Percentiles rank a stretch among this genome's conserved stretches.
Evolutionary conservation across 2,113 vertebrate genomes (phyloP).

Genomic region (Sinocyclocheilus rhinocerous): DNA sequence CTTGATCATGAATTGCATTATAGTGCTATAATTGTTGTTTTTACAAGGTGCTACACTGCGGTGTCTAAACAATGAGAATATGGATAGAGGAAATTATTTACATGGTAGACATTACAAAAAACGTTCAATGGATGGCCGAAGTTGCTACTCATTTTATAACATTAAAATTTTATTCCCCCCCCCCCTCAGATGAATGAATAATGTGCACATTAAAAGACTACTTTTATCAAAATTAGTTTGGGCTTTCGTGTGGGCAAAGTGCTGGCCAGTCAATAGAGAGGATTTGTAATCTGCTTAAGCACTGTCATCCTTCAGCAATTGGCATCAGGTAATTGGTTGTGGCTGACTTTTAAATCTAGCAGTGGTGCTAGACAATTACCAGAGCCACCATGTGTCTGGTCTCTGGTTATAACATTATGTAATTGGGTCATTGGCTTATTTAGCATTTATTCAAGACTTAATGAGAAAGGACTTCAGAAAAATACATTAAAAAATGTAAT

Average conservation of each 20-base stretch:
- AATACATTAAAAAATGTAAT: background rate
- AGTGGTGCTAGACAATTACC: slow-evolving; percentile 37
- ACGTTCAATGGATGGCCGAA: background rate
- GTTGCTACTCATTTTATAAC: too few species aligned
- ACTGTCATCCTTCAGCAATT: slow-evolving; percentile 34
- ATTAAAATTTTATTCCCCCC: too few species aligned
- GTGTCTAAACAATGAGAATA: background rate
- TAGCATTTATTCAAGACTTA: background rate
- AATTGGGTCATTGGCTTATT: background rate
- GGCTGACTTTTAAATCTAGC: slow-evolving; percentile 44
- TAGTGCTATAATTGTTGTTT: background rate
- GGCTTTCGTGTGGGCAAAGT: background rate
- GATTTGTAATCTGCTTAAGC: slow-evolving; percentile 7
- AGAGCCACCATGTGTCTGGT: background rate
- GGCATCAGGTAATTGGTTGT: slow-evolving; percentile 28
- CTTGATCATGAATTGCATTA: background rate
- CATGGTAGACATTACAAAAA: background rate
- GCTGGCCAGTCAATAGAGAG: background rate
- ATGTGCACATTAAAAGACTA: background rate
- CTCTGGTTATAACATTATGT: background rate
- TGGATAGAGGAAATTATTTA: background rate
- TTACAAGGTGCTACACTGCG: background rate
- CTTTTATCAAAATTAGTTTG: background rate
- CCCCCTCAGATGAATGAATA: too few species aligned
- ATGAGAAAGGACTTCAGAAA: background rate